Evolutionary conservation across 2,113 vertebrate species (phyloP).

Genomic region (Coryphaenoides rupestris): DNA sequence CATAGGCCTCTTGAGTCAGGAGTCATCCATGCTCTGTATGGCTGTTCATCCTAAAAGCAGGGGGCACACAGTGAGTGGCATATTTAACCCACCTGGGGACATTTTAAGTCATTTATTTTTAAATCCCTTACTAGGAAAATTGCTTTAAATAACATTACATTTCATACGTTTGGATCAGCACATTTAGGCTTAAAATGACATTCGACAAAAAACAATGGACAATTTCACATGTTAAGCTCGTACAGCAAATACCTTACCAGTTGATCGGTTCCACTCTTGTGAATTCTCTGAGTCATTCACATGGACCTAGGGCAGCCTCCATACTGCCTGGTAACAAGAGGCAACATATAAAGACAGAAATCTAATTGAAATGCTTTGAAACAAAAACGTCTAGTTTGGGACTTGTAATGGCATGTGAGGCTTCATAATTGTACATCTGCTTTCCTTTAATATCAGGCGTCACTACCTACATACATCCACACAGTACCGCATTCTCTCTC

Average conservation of each 20-base stretch:
- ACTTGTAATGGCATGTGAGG: constrained; percentile 20
- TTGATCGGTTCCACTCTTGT: constrained; percentile 76
- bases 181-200: not conserved
- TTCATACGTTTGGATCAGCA: not conserved
- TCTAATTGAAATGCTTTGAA: constrained; percentile 42
- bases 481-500: constrained; percentile 29
- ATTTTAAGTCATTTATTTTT: not conserved
- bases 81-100: not conserved
- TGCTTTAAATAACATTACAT: not conserved
- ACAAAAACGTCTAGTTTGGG: constrained; percentile 25
- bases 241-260: constrained; percentile 80
- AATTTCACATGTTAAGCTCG: constrained; percentile 17
- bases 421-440: not conserved
- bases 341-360: constrained; percentile 88
- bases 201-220: not conserved
- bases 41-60: not conserved
- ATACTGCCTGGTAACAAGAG: constrained; percentile 93
- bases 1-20: too few relatives aligned
- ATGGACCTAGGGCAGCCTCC: constrained; percentile 84
- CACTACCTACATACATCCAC: not conserved
- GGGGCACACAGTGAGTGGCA: not conserved
- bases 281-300: constrained; percentile 68
- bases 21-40: too few relatives aligned
- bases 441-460: not conserved
- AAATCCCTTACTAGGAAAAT: not conserved